These are phyloP conservation scores for Calyptommatus sinebrachiatus DNA, from an alignment of 2,113 vertebrate species.

Conservation along the genomic window DNA sequence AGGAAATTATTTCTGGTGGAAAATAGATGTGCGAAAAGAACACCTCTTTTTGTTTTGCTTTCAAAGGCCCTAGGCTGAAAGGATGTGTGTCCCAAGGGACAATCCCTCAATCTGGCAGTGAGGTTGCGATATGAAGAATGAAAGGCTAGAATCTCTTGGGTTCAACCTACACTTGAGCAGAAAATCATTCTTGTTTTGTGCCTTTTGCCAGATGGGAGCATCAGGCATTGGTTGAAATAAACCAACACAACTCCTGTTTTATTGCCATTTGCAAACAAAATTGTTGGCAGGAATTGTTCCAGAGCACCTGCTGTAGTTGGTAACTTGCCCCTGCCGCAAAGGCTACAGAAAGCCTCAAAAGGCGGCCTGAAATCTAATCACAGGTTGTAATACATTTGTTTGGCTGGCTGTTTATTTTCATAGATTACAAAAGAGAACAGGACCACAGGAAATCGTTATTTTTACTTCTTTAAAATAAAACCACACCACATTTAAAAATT, in stretches of 20 bases:
- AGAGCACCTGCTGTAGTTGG: conserved; percentile 22
- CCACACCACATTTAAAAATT: neutral
- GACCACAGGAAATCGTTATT: neutral
- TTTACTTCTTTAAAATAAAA: neutral
- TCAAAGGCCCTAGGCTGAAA: conserved; percentile 18
- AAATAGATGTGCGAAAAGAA: conserved; percentile 29
- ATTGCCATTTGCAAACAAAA: conserved; percentile 26
- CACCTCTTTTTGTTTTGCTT: conserved; percentile 30
- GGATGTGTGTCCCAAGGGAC: conserved; percentile 5
- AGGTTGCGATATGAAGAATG: conserved; percentile 2
- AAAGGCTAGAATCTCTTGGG: neutral
- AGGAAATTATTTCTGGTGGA: conserved; percentile 13
- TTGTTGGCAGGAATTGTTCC: neutral
- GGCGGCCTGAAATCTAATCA: conserved; percentile 20
- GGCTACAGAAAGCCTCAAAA: neutral
- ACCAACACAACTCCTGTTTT: conserved; percentile 13
- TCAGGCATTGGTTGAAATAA: neutral
- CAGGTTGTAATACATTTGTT: conserved; percentile 1
- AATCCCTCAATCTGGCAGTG: neutral
- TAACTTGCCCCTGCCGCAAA: neutral
- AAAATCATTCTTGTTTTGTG: neutral
- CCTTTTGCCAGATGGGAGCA: conserved; percentile 19
- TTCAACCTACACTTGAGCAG: neutral
- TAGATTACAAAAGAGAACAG: neutral
- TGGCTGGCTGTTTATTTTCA: neutral